Base-by-base conservation (phyloP, 2,888 invertebrate genomes). In the Hyppa rectilinea region DNA sequence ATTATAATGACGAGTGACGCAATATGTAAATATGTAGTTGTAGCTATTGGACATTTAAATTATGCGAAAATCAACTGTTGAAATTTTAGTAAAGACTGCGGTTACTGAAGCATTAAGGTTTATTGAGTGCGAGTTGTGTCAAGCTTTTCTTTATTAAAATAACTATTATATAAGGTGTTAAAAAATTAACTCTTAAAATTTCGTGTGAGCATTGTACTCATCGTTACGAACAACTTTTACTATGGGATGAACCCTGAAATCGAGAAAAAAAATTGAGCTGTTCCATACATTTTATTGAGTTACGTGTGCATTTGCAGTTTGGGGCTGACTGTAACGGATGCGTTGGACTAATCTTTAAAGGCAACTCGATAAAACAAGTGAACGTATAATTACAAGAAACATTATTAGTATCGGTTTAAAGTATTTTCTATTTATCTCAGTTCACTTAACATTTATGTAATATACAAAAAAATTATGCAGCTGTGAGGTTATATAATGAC, bases 11-110 rank as follows among this genome's bases (percentile, higher is more conserved):
- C 14, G 3, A 55, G 52, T 49, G 43, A 49, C 60, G 60, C 12
- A 80, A 63, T 60, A 67, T 62, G 68, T 58, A 26, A 70, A 63
- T 58, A 62, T 12, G 20, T 20, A 55, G 29, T 55, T 36, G 38
- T 58, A 43, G n/a, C 26, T 26, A 9, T 43, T 5, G 31, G 40
- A 53, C 34, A 43, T 53, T 14, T 61, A 78, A 58, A 61, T 12
- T 65, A 65, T 53, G 34, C 5, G 12, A 47, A 45, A 65, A 62
- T 50, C 10, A 63, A 59, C 40, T 23, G 40, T 55, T 55, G 40
- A 53, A 26, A 50, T 72, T 61, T 43, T 23, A 45, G n/a, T 61
- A 55, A 60, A 55, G 38, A 43, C 2, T 62, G n/a, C n/a, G n/a
- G n/a, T 64, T 66, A 31, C 4, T n/a, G n/a, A n/a, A n/a, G 31